Base-by-base conservation (phyloP, 2,797 vertebrate genomes). In the Heliangelus exortis region DNA sequence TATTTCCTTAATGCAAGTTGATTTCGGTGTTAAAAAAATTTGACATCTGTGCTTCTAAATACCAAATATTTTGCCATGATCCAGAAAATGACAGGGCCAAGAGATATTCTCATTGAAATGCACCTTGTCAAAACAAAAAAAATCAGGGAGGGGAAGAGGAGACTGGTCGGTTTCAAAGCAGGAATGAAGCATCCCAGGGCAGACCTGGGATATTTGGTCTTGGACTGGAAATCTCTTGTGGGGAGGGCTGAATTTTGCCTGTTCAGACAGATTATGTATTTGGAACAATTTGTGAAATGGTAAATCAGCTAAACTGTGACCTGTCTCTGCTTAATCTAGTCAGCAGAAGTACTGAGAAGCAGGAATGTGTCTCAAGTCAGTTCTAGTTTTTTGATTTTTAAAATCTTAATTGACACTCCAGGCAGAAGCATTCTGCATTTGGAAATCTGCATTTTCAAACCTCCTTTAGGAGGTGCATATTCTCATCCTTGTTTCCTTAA, bases 121-220 rank as follows among this genome's bases (percentile, higher is more conserved):
- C 6, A 47, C 51, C 84, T 77, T 92, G 87, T 90, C 61, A 91
- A 89, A 88, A 74, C 50, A 89, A 84, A 84, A 84, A 43, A 26
- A 15, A 53, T 68, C 10, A 25, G 43, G 15, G 31, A 51, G 29
- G 15, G 21, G n/a, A 89, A 67, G 72, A 53, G 39, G 69, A 67
- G 33, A 25, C 21, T 62, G 28, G 9, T 57, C 28, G 3, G 54
- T 77, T 89, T 78, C 36, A 85, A 89, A 89, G 54, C 16, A 45
- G 1, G 0, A 41, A 33, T 47, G 23, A 92, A 92, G 43, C 4
- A 51, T 87, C 23, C 13, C 28, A 69, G 59, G 50, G 54, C 19
- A 61, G 41, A 61, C 29, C 26, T 71, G 62, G 15, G 43, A 19
- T 36, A 5, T 85, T 62, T 89, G 29, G 18, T 63, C 23, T n/a